Evolutionary conservation across 2,888 invertebrate genomes (phyloP), one percentile per base, ranked within the genome.

Genomic region (Cephalotes varians): DNA sequence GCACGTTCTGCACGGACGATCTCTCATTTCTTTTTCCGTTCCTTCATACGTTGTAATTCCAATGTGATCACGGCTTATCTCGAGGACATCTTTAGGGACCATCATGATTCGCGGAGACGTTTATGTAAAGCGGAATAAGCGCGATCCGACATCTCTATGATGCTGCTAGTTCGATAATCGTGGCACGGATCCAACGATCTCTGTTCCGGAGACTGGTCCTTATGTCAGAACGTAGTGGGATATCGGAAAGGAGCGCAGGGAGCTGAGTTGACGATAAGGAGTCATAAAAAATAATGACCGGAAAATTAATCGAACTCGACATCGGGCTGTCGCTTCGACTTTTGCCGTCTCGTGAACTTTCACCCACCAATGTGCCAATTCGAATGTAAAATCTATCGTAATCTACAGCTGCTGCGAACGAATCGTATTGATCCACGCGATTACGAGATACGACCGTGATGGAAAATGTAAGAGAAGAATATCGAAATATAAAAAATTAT

Each of bases 251-350:
- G 3, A 37, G 15, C 21, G 4, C 51, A 37, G 65, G 64, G 83
- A 83, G 88, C 89, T 89, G 92, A 90, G 86, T 86, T 67, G 65
- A 84, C 90, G 93, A 93, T 93, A 93, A 90, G 92, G 81, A 92
- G 91, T 92, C 93, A 91, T 94, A 93, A 94, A 94, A 94, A 94
- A 94, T 94, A 94, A 94, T 93, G 93, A 92, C 93, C 93, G 93
- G 93, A 94, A 94, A 94, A 94, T 94, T 94, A 94, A 94, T 94
- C 93, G 93, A 93, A 93, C 90, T 92, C 88, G 92, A 92, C 92
- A 88, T 91, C 90, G 91, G 86, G 86, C 92, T 91, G 93, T 93
- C 94, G 91, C 92, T 88, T 91, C 91, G 90, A 87, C 91, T 94
- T 91, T 87, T 81, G 83, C 73, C 71, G 88, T 83, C 87, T 93